Conservation (phyloP, 2,888 invertebrate genomes). For the Masnerella sp. region DNA sequence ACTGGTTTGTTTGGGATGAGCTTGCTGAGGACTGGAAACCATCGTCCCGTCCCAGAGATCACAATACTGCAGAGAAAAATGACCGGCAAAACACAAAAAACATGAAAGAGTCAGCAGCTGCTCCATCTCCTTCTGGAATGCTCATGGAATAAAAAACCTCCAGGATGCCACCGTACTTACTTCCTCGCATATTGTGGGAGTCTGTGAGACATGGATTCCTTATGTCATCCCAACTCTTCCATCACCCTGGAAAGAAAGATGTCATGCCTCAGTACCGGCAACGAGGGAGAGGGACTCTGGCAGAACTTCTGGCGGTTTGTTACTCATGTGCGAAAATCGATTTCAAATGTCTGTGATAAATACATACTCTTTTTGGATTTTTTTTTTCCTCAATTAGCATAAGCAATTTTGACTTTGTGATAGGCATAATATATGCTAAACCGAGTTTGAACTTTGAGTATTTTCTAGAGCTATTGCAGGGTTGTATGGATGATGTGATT, state of each 20-base stretch:
- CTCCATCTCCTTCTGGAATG: conserved; percentile 5
- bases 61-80: not conserved
- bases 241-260: not conserved
- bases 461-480: conserved; percentile 2
- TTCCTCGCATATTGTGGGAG: conserved; percentile 5
- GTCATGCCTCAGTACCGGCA: not conserved
- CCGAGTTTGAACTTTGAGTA: not conserved
- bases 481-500: conserved; percentile 1
- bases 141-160: conserved; percentile 9
- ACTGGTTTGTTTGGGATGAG: not conserved
- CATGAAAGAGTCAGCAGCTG: conserved; percentile 10
- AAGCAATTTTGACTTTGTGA: not conserved
- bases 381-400: not conserved
- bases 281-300: conserved; percentile 8
- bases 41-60: not conserved
- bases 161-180: not conserved
- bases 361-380: conserved; percentile 8
- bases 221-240: not conserved
- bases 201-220: conserved; percentile 14
- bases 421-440: conserved; percentile 17
- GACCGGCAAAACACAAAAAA: not conserved
- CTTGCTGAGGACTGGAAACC: not conserved
- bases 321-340: not conserved
- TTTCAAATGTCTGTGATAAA: not conserved
- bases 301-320: conserved; percentile 15